phyloP scores from a whole-genome alignment of 2,113 vertebrate species.

The mouse (Mus musculus) region GRCm39 chr2:33380501-33381000 shows the following conservation, averaged over 20 bases:
- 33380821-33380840: not conserved
- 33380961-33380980: not conserved
- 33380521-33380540: not conserved
- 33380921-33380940: not conserved
- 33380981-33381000: not conserved
- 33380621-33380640: not conserved
- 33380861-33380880: not conserved
- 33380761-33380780: not conserved
- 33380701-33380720: not conserved
- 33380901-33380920: accelerated
- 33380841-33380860: not conserved
- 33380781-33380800: not conserved
- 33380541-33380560: not conserved
- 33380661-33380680: not conserved
- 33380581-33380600: not conserved
- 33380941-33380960: not conserved
- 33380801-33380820: not conserved
- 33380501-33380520: too few species aligned
- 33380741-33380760: not conserved
- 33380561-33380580: not conserved
- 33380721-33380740: not conserved
- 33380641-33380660: not conserved
- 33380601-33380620: not conserved
- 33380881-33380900: not conserved
- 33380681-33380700: not conserved